Evolutionary conservation across 1,140 invertebrate species (phyloP).

Genomic region (Drosophila seguyi): DNA sequence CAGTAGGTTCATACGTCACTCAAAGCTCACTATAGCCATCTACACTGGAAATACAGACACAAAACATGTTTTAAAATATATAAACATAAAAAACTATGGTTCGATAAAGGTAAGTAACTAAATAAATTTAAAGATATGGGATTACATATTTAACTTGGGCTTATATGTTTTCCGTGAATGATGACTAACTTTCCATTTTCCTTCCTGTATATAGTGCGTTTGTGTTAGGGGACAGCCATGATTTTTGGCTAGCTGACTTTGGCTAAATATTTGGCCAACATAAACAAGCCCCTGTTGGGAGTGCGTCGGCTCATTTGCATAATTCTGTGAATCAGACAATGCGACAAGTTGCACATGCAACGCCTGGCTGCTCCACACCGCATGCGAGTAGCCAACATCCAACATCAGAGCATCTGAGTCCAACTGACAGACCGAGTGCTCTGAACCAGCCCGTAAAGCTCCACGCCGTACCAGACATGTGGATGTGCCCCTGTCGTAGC

Average conservation of each 20-base stretch:
- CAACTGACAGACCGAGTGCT: constrained; percentile 31
- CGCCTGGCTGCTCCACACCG: constrained; percentile 55
- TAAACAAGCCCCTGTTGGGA: constrained; percentile 17
- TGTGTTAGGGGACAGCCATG: constrained; percentile 15
- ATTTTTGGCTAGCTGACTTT: constrained; percentile 34
- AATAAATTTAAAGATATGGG: no score
- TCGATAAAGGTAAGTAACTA: neutral
- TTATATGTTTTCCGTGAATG: neutral
- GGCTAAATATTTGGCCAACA: constrained; percentile 47
- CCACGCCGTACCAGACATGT: constrained; percentile 51
- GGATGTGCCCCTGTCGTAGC: constrained; percentile 38
- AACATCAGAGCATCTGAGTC: constrained; percentile 31
- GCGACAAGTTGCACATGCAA: constrained; percentile 76
- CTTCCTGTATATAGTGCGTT: neutral
- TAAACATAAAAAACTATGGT: neutral
- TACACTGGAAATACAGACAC: neutral
- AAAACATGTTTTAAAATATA: neutral
- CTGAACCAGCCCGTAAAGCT: constrained; percentile 31
- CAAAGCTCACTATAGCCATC: neutral
- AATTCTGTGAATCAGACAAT: constrained; percentile 79
- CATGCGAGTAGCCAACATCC: constrained; percentile 1
- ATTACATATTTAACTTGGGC: neutral
- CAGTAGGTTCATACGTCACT: constrained; percentile 34
- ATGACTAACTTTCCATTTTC: neutral
- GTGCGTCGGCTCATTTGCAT: constrained; percentile 68